These are phyloP conservation scores for Hypsopygia costalis DNA, from an alignment of 2,888 invertebrate genomes.

Conservation along the genomic window DNA sequence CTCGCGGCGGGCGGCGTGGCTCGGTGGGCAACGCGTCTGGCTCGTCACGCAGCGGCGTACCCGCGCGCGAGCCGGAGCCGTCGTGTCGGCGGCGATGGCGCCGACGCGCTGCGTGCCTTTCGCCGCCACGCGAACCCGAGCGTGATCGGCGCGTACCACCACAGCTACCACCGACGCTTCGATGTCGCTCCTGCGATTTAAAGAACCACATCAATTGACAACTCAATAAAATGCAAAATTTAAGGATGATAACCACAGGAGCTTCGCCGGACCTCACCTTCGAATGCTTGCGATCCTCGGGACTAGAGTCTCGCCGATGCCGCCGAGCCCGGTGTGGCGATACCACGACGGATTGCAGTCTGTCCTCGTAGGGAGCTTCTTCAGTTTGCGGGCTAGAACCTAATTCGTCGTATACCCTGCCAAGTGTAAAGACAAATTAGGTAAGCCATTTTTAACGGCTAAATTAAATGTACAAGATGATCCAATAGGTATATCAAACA, in stretches of 20 bases:
- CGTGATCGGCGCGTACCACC: slow-evolving; percentile 41
- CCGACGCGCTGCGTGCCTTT: slow-evolving; percentile 58
- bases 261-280: slow-evolving; percentile 36
- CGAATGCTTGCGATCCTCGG: slow-evolving; percentile 81
- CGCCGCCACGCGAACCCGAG: slow-evolving; percentile 51
- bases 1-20: slow-evolving; percentile 85
- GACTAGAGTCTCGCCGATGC: slow-evolving; percentile 84
- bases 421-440: neutral
- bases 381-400: slow-evolving; percentile 85
- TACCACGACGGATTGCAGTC: slow-evolving; percentile 78
- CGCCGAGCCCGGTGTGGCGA: slow-evolving; percentile 67
- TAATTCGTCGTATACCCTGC: slow-evolving; percentile 69
- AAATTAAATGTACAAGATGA: too few species aligned
- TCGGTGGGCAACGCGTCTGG: slow-evolving; percentile 87
- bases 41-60: slow-evolving; percentile 92
- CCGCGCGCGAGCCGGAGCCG: slow-evolving; percentile 84
- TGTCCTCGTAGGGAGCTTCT: slow-evolving; percentile 75
- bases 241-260: neutral
- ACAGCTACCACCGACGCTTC: slow-evolving; percentile 39
- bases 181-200: slow-evolving; percentile 51
- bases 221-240: neutral
- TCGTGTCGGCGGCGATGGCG: slow-evolving; percentile 72
- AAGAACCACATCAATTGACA: neutral
- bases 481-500: too few species aligned
- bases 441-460: too few species aligned